These are phyloP conservation scores for Spheniscus mendiculus DNA, from an alignment of 2,113 vertebrate genomes.

Conservation along the genomic window DNA sequence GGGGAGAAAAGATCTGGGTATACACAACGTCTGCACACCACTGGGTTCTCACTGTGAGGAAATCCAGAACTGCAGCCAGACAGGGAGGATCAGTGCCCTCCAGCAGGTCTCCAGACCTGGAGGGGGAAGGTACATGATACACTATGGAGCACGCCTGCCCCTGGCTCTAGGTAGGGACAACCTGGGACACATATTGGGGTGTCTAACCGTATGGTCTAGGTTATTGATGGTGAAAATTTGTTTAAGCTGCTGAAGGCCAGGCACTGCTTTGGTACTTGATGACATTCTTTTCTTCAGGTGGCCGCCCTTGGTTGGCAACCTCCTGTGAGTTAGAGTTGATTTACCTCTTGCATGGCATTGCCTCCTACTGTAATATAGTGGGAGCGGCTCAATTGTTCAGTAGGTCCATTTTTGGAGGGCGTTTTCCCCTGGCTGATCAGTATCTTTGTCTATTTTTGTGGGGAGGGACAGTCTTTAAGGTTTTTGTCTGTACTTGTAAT, in stretches of 20 bases:
- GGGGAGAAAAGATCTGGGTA: background rate
- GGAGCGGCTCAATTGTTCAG: background rate
- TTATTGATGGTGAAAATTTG: background rate
- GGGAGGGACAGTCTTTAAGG: background rate
- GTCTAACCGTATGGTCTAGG: background rate
- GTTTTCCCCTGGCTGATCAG: fast-evolving
- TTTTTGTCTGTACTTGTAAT: background rate
- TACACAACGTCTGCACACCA: background rate
- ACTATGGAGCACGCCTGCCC: background rate
- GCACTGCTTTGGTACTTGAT: background rate
- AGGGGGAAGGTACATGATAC: background rate
- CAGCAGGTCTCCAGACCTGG: background rate
- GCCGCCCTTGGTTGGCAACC: background rate
- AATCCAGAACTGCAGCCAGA: background rate
- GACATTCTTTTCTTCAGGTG: background rate
- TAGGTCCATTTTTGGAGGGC: background rate
- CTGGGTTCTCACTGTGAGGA: background rate
- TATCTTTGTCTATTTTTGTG: background rate
- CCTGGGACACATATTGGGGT: background rate
- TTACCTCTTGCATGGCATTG: background rate
- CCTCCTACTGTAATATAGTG: background rate
- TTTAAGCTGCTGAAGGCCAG: background rate
- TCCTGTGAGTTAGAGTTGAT: background rate
- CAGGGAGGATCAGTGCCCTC: background rate
- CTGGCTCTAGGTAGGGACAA: background rate